Conservation (phyloP, 2,888 invertebrate genomes). For the Stramonita haemastoma region DNA sequence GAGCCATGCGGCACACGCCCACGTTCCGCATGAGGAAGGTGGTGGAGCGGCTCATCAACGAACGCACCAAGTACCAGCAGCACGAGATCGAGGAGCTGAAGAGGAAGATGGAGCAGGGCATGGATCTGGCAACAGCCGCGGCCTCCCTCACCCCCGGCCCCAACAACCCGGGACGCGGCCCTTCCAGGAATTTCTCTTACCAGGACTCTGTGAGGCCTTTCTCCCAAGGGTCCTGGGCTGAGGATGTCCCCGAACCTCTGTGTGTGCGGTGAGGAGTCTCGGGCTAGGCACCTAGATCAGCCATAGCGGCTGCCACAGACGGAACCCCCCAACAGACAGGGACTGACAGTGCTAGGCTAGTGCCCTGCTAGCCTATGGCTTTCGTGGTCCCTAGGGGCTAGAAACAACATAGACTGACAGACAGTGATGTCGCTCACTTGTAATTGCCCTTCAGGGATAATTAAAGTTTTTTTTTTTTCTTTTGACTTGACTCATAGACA, state of each 20-base stretch:
- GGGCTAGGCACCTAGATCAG: too few relatives aligned
- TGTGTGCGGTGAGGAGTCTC: too few relatives aligned
- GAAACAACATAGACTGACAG: too few relatives aligned
- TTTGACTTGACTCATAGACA: too few relatives aligned
- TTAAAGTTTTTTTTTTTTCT: too few relatives aligned
- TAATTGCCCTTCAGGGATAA: too few relatives aligned
- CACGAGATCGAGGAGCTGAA: constrained; percentile 64
- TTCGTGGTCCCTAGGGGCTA: too few relatives aligned
- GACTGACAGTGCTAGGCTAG: too few relatives aligned
- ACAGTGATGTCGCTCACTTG: too few relatives aligned
- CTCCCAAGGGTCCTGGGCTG: neutral
- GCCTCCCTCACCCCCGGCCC: neutral
- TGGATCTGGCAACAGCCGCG: constrained; percentile 21
- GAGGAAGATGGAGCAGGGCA: constrained; percentile 41
- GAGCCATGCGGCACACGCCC: constrained; percentile 71
- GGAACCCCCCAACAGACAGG: too few relatives aligned
- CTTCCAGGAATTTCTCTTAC: neutral
- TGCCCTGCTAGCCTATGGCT: too few relatives aligned
- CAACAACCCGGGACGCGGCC: neutral
- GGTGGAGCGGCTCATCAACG: constrained; percentile 66
- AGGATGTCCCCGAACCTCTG: neutral
- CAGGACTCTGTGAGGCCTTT: neutral
- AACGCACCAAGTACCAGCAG: constrained; percentile 67
- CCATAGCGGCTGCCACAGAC: too few relatives aligned
- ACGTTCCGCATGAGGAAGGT: constrained; percentile 73